Evolutionary conservation across 2,113 vertebrate species (phyloP).

Genomic region (Myodes glareolus): DNA sequence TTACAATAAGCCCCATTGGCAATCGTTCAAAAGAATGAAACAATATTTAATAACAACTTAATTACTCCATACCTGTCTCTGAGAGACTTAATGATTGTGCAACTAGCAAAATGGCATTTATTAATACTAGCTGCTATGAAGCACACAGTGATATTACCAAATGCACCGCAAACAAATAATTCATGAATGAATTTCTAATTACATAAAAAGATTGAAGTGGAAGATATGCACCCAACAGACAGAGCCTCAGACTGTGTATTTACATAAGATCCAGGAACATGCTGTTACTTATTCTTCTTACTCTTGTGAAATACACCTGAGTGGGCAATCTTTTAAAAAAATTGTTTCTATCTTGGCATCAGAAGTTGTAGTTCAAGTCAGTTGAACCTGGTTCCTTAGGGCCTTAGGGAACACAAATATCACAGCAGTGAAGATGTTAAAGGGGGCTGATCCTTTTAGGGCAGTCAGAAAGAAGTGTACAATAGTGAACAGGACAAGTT

Average conservation of each 20-base stretch:
- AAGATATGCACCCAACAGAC: background rate
- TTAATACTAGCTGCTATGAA: background rate
- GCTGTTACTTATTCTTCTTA: background rate
- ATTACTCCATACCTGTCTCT: background rate
- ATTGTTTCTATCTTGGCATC: background rate
- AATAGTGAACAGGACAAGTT: background rate
- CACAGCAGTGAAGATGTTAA: background rate
- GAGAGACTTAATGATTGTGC: background rate
- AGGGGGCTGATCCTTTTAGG: background rate
- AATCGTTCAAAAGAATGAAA: background rate
- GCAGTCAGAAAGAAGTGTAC: background rate
- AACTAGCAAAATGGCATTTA: background rate
- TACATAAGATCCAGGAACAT: background rate
- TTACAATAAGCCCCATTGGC: background rate
- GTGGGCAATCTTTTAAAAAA: background rate
- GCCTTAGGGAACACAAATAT: background rate
- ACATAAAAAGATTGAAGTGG: background rate
- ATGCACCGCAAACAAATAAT: background rate
- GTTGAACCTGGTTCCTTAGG: background rate
- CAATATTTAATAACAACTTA: slow-evolving; percentile 34
- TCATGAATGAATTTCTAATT: slow-evolving; percentile 19
- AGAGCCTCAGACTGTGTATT: background rate
- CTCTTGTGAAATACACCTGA: background rate
- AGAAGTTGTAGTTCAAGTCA: background rate
- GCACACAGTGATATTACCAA: background rate